Conservation (phyloP, 2,113 vertebrate species). For the Rhabdornis inornatus region DNA sequence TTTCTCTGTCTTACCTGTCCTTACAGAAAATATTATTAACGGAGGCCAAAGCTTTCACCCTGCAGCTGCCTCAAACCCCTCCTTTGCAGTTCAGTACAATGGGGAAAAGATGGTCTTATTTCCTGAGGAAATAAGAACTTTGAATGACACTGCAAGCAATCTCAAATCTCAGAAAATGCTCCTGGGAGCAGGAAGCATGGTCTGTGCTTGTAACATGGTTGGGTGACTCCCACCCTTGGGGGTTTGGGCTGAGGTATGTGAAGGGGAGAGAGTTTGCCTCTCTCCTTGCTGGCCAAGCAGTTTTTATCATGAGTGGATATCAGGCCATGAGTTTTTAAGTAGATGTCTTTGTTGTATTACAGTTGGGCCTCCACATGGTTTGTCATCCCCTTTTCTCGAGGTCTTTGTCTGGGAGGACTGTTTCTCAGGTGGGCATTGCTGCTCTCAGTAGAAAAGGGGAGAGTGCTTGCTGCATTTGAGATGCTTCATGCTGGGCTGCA, state of each 20-base stretch:
- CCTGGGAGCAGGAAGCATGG: background rate
- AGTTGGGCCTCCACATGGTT: background rate
- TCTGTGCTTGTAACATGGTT: background rate
- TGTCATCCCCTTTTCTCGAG: background rate
- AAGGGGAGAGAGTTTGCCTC: no score
- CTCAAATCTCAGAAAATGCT: background rate
- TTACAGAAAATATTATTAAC: background rate
- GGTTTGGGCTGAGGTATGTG: background rate
- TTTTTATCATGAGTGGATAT: background rate
- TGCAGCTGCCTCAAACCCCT: background rate
- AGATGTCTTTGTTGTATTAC: background rate
- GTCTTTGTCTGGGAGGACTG: background rate
- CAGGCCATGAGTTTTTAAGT: background rate
- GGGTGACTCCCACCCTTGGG: background rate
- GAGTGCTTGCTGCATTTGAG: background rate
- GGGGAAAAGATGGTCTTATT: background rate
- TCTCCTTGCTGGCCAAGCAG: background rate
- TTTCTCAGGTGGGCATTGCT: background rate
- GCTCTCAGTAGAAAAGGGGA: background rate
- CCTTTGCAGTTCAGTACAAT: background rate
- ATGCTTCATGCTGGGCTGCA: background rate
- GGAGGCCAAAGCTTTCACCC: background rate
- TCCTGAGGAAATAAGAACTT: background rate
- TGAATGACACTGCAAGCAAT: background rate
- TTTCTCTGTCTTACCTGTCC: background rate